Base-by-base conservation (phyloP, 2,113 vertebrate genomes). In the Apistogramma diplotaenia region DNA sequence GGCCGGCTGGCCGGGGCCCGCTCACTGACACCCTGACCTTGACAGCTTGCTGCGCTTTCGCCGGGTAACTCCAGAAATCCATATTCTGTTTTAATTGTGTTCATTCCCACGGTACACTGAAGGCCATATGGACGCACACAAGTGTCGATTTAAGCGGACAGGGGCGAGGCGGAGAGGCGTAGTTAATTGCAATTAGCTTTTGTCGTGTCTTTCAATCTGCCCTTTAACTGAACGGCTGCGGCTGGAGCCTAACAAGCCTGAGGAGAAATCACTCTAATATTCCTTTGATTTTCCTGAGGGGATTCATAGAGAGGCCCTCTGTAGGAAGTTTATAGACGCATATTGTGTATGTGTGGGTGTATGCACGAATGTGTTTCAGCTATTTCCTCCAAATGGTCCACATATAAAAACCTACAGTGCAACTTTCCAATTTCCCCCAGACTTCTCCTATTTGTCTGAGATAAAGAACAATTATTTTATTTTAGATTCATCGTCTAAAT, bases 161-260 rank as follows among this genome's bases (percentile, higher is more conserved):
- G 89, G 89, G 89, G 85, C 81, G 82, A 91, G 91, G 89, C 88
- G 90, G 91, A 89, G 92, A 91, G 93, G 93, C 92, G 91, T 91
- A 92, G 87, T 94, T 94, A 94, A 95, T 94, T 93, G 92, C 93
- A 95, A 94, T 95, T 94, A 95, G 93, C 91, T 89, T 94, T 94
- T 95, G 94, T 95, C 92, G 70, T 93, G 91, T 95, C 92, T 92
- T 90, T 87, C 92, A 92, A 88, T 86, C 88, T 93, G 91, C 86
- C 86, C 87, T 92, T 90, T 89, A 78, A 78, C 78, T 84, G 76
- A 84, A 87, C 88, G 40, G 89, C 85, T 89, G 51, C 83, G 81
- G 80, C 88, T 81, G 88, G 53, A 88, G 78, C 85, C 91, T 93
- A 92, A 94, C 92, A 91, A 93, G 91, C 84, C 84, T 6, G 82